phyloP scores from a whole-genome alignment of 2,797 vertebrate species.

The Malurus splendens region DNA sequence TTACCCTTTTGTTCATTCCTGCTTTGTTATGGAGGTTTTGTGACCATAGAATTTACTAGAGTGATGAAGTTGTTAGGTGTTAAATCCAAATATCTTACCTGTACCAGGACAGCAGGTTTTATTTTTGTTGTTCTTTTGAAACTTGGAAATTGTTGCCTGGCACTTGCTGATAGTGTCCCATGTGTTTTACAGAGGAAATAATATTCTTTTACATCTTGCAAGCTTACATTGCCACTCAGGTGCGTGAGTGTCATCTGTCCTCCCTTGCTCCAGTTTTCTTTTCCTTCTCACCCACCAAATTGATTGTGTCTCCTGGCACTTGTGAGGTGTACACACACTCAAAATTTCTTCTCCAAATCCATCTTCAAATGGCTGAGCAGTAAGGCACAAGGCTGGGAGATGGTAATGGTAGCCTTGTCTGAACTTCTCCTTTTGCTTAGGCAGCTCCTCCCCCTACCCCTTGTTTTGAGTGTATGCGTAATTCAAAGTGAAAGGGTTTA shows the following conservation, averaged over 20 bases:
- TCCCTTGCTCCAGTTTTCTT: background rate
- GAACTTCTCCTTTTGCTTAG: background rate
- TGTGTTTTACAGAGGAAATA: background rate
- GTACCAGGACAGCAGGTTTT: background rate
- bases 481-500: background rate
- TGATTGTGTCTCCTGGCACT: background rate
- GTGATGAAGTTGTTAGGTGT: background rate
- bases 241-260: fast-evolving
- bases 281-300: background rate
- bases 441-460: background rate
- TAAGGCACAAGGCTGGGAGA: background rate
- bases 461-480: background rate
- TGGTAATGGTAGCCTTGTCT: background rate
- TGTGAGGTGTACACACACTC: background rate
- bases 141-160: background rate
- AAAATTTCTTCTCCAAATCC: background rate
- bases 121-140: background rate
- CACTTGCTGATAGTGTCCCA: background rate
- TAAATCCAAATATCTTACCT: background rate
- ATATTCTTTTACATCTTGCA: background rate
- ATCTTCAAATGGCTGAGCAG: background rate
- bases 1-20: background rate
- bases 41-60: background rate
- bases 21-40: background rate
- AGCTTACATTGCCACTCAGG: background rate